Evolutionary conservation across 1,140 invertebrate genomes (phyloP).

Genomic region (Scaptomyza pallida): DNA sequence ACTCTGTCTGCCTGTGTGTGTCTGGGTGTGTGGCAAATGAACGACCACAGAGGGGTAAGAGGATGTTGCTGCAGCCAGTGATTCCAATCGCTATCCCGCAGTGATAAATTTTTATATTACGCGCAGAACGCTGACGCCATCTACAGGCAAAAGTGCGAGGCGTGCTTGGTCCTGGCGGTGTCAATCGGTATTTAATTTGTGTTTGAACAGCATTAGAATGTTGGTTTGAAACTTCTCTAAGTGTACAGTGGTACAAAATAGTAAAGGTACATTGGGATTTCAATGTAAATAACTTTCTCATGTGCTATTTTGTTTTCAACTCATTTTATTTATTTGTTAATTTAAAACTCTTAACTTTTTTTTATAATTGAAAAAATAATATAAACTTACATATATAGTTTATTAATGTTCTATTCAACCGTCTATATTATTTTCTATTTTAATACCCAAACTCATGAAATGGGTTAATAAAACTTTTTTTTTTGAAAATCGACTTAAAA

Average conservation of each 20-base stretch:
- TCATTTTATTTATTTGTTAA: not conserved
- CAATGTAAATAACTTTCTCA: too few relatives aligned
- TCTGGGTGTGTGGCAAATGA: conserved; percentile 8
- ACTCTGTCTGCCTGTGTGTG: not conserved
- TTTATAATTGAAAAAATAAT: too few relatives aligned
- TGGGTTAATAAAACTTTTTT: too few relatives aligned
- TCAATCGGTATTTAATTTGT: not conserved
- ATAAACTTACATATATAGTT: too few relatives aligned
- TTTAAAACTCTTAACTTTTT: not conserved
- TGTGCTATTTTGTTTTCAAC: not conserved
- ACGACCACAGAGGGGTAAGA: not conserved
- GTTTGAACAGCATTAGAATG: conserved; percentile 66
- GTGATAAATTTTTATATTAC: conserved; percentile 9
- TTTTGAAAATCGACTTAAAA: too few relatives aligned
- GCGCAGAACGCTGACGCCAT: conserved; percentile 24
- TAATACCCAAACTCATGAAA: too few relatives aligned
- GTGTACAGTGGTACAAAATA: conserved; percentile 11
- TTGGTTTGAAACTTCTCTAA: conserved; percentile 59
- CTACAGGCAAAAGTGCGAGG: conserved; percentile 14
- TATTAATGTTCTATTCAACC: too few relatives aligned
- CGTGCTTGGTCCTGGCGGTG: conserved; percentile 36
- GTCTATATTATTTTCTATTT: too few relatives aligned
- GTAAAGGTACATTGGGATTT: not conserved
- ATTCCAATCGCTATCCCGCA: conserved; percentile 21
- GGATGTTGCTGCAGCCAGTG: not conserved